phyloP scores from a whole-genome alignment of 1,140 invertebrate genomes.

The Pseudomyrmex cubaensis region DNA sequence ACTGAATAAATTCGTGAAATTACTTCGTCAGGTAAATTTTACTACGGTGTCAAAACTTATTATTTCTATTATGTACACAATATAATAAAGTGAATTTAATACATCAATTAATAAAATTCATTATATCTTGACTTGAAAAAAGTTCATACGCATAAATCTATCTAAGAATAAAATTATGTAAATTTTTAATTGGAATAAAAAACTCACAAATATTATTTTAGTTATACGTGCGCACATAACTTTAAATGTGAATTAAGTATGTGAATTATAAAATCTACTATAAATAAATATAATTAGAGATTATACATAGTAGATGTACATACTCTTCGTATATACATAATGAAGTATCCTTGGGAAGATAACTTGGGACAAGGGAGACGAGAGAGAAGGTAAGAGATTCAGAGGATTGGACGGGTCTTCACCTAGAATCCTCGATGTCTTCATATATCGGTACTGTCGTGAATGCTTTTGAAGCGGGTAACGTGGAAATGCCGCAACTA shows the following conservation, averaged over 20 bases:
- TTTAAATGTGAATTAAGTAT: no score
- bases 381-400: background rate
- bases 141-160: background rate
- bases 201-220: no score
- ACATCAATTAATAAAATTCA: background rate
- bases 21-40: slow-evolving; percentile 23
- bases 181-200: background rate
- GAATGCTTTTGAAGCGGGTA: slow-evolving; percentile 68
- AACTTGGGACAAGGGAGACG: slow-evolving; percentile 9
- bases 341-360: slow-evolving; percentile 13
- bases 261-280: no score
- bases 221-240: no score
- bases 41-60: background rate
- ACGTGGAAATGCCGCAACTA: slow-evolving; percentile 66
- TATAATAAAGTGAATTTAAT: slow-evolving; percentile 1
- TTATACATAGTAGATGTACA: slow-evolving; percentile 36
- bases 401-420: slow-evolving; percentile 45
- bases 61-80: slow-evolving; percentile 11
- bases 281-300: background rate
- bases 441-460: slow-evolving; percentile 59
- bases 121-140: no score
- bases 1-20: slow-evolving; percentile 2
- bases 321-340: slow-evolving; percentile 52
- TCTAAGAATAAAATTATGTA: slow-evolving; percentile 8
- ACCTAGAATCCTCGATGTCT: slow-evolving; percentile 52